Evolutionary conservation across 2,888 invertebrate species (phyloP).

Genomic region (Stramonita haemastoma): DNA sequence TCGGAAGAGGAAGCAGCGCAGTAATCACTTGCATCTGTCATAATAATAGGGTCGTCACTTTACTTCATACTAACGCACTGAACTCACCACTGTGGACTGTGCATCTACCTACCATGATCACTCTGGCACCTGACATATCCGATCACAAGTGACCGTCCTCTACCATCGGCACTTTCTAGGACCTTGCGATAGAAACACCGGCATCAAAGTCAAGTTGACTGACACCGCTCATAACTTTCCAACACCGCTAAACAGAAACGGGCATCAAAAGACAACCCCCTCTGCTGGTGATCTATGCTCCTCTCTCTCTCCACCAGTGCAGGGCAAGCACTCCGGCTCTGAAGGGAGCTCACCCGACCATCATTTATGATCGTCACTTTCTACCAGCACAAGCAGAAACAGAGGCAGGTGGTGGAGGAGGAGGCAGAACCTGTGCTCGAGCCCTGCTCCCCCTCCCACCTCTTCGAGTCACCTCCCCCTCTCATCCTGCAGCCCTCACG

Average conservation of each 20-base stretch:
- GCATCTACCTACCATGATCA: too few relatives aligned
- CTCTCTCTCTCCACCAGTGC: not conserved
- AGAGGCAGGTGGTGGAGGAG: not conserved
- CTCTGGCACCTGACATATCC: too few relatives aligned
- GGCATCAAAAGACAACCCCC: not conserved
- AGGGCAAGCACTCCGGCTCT: not conserved
- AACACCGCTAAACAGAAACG: not conserved
- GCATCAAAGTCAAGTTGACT: too few relatives aligned
- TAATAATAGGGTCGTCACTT: too few relatives aligned
- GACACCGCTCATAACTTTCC: not conserved
- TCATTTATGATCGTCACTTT: constrained; percentile 37
- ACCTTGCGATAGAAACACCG: too few relatives aligned
- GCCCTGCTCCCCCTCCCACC: constrained; percentile 26
- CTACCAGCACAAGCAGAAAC: constrained; percentile 28
- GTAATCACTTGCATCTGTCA: too few relatives aligned
- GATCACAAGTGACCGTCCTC: too few relatives aligned
- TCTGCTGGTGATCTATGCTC: not conserved
- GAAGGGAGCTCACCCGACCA: not conserved
- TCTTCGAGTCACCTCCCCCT: constrained; percentile 25
- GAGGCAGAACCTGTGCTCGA: not conserved
- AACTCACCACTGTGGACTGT: too few relatives aligned
- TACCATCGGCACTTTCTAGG: too few relatives aligned
- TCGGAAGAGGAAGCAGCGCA: too few relatives aligned
- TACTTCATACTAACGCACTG: too few relatives aligned
- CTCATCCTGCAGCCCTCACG: constrained; percentile 2